phyloP scores from a whole-genome alignment of 2,888 invertebrate genomes.

The Melangyna quadrimaculata region DNA sequence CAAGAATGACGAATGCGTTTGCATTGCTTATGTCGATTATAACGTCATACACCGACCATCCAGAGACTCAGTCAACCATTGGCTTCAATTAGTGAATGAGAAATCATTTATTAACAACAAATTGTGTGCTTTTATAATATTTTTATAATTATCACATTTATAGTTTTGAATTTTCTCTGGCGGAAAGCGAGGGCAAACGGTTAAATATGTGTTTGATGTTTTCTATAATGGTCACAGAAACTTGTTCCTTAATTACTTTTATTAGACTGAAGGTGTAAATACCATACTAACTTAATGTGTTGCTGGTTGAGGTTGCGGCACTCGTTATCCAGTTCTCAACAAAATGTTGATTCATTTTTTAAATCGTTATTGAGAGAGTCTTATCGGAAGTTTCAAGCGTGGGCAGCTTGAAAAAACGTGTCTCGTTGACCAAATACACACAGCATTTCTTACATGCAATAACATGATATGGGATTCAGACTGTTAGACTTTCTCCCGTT shows the following conservation, averaged over 20 bases:
- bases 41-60: not conserved
- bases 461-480: not conserved
- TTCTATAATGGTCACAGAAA: not conserved
- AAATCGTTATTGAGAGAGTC: constrained; percentile 15
- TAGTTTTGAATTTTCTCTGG: not conserved
- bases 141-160: not conserved
- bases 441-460: not conserved
- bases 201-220: not conserved
- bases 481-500: not conserved
- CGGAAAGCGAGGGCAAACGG: not conserved
- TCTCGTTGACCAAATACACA: not conserved
- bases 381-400: constrained; percentile 10
- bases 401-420: constrained; percentile 7
- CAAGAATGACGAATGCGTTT: constrained; percentile 6
- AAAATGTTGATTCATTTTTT: constrained; percentile 32
- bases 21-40: not conserved
- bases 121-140: not conserved
- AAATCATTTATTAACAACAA: not conserved
- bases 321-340: not conserved
- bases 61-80: not conserved
- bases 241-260: constrained; percentile 40
- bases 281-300: not conserved
- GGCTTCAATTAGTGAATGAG: constrained; percentile 9
- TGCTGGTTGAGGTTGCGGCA: not conserved
- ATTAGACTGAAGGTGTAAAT: constrained; percentile 14